Conservation (phyloP, 2,113 vertebrate species). For the Tetrax tetrax region DNA sequence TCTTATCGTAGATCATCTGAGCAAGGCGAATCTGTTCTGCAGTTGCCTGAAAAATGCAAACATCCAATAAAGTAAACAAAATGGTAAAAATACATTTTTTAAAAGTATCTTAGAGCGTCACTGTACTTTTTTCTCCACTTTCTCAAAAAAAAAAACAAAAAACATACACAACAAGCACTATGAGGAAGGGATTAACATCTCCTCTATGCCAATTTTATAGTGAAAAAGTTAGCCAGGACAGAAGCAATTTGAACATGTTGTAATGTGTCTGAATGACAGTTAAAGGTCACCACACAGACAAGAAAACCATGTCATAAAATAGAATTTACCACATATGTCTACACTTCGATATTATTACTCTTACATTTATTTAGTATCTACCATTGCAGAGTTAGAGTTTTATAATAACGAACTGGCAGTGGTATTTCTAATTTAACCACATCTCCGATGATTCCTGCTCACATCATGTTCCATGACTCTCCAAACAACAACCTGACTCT, state of each 20-base stretch:
- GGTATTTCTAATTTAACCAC: neutral
- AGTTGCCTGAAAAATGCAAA: slow-evolving; percentile 85
- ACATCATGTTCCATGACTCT: neutral
- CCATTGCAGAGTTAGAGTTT: neutral
- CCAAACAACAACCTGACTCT: neutral
- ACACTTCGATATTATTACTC: neutral
- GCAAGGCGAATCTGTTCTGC: slow-evolving; percentile 98
- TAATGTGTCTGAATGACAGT: neutral
- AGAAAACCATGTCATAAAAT: neutral
- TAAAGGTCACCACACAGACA: neutral
- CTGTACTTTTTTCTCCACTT: neutral
- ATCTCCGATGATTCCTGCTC: neutral
- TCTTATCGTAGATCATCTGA: slow-evolving; percentile 97
- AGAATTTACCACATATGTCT: neutral
- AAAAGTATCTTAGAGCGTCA: neutral
- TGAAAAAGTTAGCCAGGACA: neutral
- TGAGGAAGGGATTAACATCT: neutral
- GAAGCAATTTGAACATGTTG: neutral
- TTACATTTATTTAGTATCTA: neutral
- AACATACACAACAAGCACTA: neutral
- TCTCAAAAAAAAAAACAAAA: neutral
- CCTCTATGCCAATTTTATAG: neutral
- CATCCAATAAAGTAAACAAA: neutral
- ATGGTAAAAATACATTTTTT: neutral
- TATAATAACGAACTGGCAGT: neutral